Evolutionary conservation across 2,888 invertebrate species (phyloP).

Genomic region (Sepioteuthis lessoniana): DNA sequence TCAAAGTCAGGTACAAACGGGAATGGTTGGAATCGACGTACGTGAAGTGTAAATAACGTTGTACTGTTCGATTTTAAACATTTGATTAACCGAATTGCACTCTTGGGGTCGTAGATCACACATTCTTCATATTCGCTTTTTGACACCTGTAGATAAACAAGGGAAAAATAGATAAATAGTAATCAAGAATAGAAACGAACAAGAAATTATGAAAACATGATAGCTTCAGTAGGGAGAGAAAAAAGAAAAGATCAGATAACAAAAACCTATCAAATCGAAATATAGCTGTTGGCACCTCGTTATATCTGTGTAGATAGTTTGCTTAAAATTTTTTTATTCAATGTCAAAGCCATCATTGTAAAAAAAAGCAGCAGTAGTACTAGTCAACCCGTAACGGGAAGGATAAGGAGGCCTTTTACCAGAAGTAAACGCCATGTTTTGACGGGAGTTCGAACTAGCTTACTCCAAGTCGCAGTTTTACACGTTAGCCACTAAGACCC

Average conservation of each 20-base stretch:
- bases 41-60: conserved; percentile 37
- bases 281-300: neutral
- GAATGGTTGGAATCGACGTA: conserved; percentile 45
- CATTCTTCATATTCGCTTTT: conserved; percentile 48
- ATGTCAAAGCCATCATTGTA: no score
- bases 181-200: neutral
- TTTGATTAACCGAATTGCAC: conserved; percentile 36
- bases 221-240: neutral
- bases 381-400: no score
- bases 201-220: neutral
- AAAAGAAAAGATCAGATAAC: neutral
- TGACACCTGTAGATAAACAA: conserved; percentile 36
- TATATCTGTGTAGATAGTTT: no score
- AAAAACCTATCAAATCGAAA: neutral
- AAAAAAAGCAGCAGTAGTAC: no score
- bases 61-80: conserved; percentile 25
- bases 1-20: conserved; percentile 46
- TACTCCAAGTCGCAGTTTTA: no score
- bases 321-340: no score
- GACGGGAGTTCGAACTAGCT: no score
- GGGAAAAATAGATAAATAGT: neutral
- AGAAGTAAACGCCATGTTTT: no score
- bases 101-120: conserved; percentile 45
- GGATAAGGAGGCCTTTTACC: no score
- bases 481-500: no score